Percentiles rank a stretch among this genome's conserved stretches.
Conservation (phyloP, 2,888 invertebrate species). For the Pandemis heparana region DNA sequence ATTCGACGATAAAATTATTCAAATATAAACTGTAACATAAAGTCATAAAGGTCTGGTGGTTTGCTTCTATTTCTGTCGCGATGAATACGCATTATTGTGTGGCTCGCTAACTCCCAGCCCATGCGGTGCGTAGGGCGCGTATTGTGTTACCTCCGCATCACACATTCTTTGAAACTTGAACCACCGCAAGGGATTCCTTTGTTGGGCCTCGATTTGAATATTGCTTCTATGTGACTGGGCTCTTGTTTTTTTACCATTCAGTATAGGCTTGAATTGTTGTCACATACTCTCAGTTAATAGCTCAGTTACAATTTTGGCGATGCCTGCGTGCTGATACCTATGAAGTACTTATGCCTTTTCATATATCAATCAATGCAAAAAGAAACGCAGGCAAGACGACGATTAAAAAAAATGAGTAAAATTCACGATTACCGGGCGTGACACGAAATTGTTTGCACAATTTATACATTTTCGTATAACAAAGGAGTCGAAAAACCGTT, state of each 20-base stretch:
- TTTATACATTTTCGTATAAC: constrained; percentile 80
- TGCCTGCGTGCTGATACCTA: not conserved
- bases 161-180: constrained; percentile 79
- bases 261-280: constrained; percentile 9
- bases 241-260: constrained; percentile 54
- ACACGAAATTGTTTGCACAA: constrained; percentile 73
- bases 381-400: constrained; percentile 69
- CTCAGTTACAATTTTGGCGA: not conserved
- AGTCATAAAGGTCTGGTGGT: not conserved
- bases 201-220: constrained; percentile 80
- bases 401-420: constrained; percentile 67
- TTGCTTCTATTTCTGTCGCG: constrained; percentile 12
- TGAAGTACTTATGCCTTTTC: constrained; percentile 46
- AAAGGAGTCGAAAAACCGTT: constrained; percentile 82
- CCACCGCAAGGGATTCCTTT: constrained; percentile 76
- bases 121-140: constrained; percentile 64
- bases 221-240: constrained; percentile 75
- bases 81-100: constrained; percentile 41
- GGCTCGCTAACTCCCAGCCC: constrained; percentile 55
- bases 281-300: not conserved
- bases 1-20: constrained; percentile 15
- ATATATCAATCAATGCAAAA: constrained; percentile 58
- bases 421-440: constrained; percentile 66
- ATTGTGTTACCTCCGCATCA: constrained; percentile 78
- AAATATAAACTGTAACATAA: constrained; percentile 15